Percentiles rank a stretch among this genome's conserved stretches.
Evolutionary conservation across 2,113 vertebrate species (phyloP).

Genomic region (Nothobranchius kuhntae): DNA sequence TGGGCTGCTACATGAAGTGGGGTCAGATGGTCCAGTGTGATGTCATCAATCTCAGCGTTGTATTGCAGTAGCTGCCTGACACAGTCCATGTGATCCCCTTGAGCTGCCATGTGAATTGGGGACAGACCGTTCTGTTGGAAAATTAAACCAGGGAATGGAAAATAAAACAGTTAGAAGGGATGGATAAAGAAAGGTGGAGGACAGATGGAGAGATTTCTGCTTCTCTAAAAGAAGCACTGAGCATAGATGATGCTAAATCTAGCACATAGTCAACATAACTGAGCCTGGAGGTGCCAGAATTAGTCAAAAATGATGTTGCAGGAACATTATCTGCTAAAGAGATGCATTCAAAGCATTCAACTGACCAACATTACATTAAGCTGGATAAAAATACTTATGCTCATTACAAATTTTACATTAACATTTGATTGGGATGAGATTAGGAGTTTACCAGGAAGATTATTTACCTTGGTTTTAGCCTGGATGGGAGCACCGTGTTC

Average conservation of each 20-base stretch:
- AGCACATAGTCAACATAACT: not conserved
- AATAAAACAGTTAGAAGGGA: not conserved
- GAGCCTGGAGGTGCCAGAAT: slow-evolving; percentile 6
- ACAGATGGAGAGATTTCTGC: slow-evolving; percentile 2
- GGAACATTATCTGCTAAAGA: slow-evolving; percentile 8
- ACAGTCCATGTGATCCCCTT: slow-evolving; percentile 97
- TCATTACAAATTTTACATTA: no score
- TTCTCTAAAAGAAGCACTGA: not conserved
- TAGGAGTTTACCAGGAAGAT: no score
- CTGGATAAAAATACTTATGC: not conserved
- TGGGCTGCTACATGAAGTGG: slow-evolving; percentile 96
- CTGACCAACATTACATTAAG: not conserved
- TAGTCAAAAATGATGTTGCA: slow-evolving; percentile 3
- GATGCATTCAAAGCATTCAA: not conserved
- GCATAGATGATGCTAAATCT: not conserved
- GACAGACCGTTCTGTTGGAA: slow-evolving; percentile 89
- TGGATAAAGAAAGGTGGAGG: not conserved
- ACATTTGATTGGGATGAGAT: no score
- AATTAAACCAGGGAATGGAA: not conserved
- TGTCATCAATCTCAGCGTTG: slow-evolving; percentile 93
- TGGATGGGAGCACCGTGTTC: slow-evolving; percentile 96
- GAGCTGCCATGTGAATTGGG: slow-evolving; percentile 97
- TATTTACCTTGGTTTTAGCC: slow-evolving; percentile 95
- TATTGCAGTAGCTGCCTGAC: slow-evolving; percentile 93
- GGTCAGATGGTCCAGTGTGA: slow-evolving; percentile 95